Base-by-base conservation (phyloP, 2,888 invertebrate genomes). In the Nipponacmea schrenckii region DNA sequence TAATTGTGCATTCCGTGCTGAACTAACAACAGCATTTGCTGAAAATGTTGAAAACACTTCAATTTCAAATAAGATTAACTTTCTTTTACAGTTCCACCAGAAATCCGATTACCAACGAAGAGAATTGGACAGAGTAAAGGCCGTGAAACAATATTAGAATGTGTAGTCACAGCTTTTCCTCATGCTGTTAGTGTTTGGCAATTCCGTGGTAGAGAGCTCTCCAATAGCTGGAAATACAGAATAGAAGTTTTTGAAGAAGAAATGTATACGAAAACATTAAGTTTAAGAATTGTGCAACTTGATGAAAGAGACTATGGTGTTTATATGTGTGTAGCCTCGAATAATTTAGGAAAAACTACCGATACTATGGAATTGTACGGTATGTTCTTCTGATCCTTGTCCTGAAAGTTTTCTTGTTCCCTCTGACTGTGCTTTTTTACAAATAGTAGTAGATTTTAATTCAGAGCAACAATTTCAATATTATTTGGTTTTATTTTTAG, bases 141-240 rank as follows among this genome's bases (percentile, higher is more conserved):
- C 39, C 80, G 80, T 71, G 84, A 84, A 48, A 84, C 84, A n/a
- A 80, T 86, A 48, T 76, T 87, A 56, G 85, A 86, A 69, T 87
- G 87, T 74, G 72, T 79, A 50, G 81, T 87, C 5, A 80, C 84
- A 0, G 85, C 86, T 0, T 83, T 79, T 39, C 87, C 87, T 3
- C 84, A 84, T n/a, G 82, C 78, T 3, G 77, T 79, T 5, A 84
- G 80, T 72, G 77, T 77, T 46, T 87, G 87, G 87, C 78, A 76
- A 68, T 79, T 78, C 64, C 77, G 80, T 26, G 80, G 77, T 17
- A 68, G 64, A 20, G 74, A 73, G 45, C 66, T 81, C n/a, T 73
- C 69, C 17, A 75, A 76, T 31, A 68, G 72, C 50, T 66, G 68
- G 3, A 83, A 83, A 72, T 82, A 85, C 66, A 71, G 77, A 20